Percentiles rank a stretch among this genome's conserved stretches.
These are phyloP conservation scores for Xestia sexstrigata DNA, from an alignment of 2,888 invertebrate species.

Conservation along the genomic window DNA sequence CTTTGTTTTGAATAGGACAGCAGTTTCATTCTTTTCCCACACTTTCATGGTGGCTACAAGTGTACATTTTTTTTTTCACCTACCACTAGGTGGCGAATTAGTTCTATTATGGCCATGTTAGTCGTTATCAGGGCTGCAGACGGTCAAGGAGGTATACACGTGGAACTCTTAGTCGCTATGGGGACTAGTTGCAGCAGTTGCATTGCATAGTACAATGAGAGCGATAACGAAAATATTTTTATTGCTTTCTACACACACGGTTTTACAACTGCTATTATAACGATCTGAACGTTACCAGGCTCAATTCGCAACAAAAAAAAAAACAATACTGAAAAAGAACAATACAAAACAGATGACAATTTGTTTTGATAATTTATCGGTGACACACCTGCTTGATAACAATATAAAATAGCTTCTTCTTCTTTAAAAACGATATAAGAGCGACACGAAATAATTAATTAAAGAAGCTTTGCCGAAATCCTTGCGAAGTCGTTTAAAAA, in stretches of 20 bases:
- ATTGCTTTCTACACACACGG: constrained; percentile 66
- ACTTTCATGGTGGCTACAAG: too few relatives aligned
- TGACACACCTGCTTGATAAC: background rate
- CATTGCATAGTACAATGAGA: constrained; percentile 65
- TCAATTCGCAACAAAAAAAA: background rate
- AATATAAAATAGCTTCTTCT: constrained; percentile 13
- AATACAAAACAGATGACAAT: background rate
- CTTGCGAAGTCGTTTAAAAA: constrained; percentile 47
- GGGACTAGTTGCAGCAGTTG: constrained; percentile 65
- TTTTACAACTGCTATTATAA: constrained; percentile 65
- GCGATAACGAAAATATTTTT: constrained; percentile 71
- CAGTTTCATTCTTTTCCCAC: background rate
- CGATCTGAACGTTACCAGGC: constrained; percentile 27
- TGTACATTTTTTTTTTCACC: too few relatives aligned
- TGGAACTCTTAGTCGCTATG: constrained; percentile 71
- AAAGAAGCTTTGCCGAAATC: constrained; percentile 49
- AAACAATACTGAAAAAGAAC: background rate
- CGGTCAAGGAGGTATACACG: constrained; percentile 64
- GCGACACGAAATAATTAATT: constrained; percentile 18
- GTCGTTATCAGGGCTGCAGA: constrained; percentile 64
- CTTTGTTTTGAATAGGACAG: background rate
- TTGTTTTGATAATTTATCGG: background rate
- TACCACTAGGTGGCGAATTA: too few relatives aligned
- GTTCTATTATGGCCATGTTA: constrained; percentile 52
- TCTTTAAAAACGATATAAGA: constrained; percentile 17